phyloP scores from a whole-genome alignment of 2,797 vertebrate species.

The Echeneis naucrates region DNA sequence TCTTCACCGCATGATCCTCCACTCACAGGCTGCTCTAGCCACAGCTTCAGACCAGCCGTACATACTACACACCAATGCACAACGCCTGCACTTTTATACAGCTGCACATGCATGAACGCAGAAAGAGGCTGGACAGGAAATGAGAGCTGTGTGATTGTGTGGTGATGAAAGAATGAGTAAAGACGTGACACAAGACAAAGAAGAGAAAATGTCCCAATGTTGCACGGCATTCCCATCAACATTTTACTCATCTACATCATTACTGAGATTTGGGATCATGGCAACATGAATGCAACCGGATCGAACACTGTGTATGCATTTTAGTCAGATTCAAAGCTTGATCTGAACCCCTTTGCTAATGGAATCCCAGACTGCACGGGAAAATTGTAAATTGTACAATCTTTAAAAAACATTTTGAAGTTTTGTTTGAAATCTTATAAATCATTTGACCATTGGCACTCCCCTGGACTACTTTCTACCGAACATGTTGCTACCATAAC shows the following conservation, averaged over 20 bases:
- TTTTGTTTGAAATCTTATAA: neutral
- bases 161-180: slow-evolving; percentile 44
- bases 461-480: neutral
- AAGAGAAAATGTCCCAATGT: slow-evolving; percentile 27
- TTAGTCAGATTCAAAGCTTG: slow-evolving; percentile 11
- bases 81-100: neutral
- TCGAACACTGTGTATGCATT: slow-evolving; percentile 26
- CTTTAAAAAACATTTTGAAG: no score
- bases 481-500: neutral
- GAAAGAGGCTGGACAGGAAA: slow-evolving; percentile 61
- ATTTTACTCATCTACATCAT: slow-evolving; percentile 19
- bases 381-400: no score
- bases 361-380: neutral
- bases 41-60: slow-evolving; percentile 75
- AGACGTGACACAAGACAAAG: slow-evolving; percentile 12
- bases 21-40: slow-evolving; percentile 90
- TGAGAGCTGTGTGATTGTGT: slow-evolving; percentile 51
- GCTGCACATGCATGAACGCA: slow-evolving; percentile 14
- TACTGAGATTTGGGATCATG: slow-evolving; percentile 24
- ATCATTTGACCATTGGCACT: slow-evolving; percentile 5
- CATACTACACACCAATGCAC: slow-evolving; percentile 13
- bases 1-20: slow-evolving; percentile 94
- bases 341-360: neutral
- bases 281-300: slow-evolving; percentile 21
- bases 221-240: slow-evolving; percentile 4